Conservation (phyloP, 2,888 invertebrate species). For the Pelosia muscerda region DNA sequence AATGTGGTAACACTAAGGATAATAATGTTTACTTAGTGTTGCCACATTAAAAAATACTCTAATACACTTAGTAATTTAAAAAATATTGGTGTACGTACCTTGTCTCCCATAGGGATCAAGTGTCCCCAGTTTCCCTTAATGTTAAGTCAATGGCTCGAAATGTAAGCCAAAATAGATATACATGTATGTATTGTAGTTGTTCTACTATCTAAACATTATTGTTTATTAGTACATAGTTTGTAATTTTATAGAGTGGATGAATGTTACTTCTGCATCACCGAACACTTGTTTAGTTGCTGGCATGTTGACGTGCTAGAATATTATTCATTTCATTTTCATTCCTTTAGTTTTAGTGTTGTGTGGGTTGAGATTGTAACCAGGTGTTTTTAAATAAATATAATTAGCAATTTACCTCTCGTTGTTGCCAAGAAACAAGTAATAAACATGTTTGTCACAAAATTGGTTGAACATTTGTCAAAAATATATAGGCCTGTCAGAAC, state of each 20-base stretch:
- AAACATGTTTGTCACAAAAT: too few species aligned
- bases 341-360: conserved; percentile 22
- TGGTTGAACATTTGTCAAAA: too few species aligned
- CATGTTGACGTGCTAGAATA: conserved; percentile 31
- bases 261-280: conserved; percentile 33
- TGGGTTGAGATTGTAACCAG: conserved; percentile 28
- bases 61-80: too few species aligned
- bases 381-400: not conserved
- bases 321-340: conserved; percentile 46
- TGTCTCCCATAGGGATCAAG: too few species aligned
- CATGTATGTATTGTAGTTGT: not conserved
- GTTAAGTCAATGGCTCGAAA: conserved; percentile 20
- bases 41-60: too few species aligned
- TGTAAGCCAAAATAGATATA: conserved; percentile 11
- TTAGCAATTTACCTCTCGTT: too few species aligned
- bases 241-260: conserved; percentile 33
- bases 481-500: too few species aligned
- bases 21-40: too few species aligned
- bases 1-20: too few species aligned
- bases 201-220: conserved; percentile 17
- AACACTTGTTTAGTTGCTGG: conserved; percentile 31
- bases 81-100: too few species aligned
- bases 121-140: not conserved
- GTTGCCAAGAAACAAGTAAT: too few species aligned
- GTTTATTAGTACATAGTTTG: conserved; percentile 22